Evolutionary conservation across 2,888 invertebrate genomes (phyloP), one percentile per base, ranked within the genome.

Genomic region (Serripes groenlandicus): DNA sequence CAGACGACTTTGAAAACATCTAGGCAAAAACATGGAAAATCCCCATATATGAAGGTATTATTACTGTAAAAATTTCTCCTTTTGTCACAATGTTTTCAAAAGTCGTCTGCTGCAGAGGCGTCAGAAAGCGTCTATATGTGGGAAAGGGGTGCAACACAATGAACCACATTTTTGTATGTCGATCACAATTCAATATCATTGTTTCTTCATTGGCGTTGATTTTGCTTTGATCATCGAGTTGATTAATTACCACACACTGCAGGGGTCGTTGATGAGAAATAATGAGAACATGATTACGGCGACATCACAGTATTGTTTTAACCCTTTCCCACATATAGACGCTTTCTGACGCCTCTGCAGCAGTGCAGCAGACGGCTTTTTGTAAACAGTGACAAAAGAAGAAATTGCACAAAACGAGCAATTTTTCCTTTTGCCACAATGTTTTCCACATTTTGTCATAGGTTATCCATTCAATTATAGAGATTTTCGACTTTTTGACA

Each of bases 171-270:
- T n/a, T n/a, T n/a, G n/a, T n/a, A n/a, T n/a, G n/a, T n/a, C n/a
- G n/a, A n/a, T n/a, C n/a, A n/a, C n/a, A n/a, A n/a, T n/a, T n/a
- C 49, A 21, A 21, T 49, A 21, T 49, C 49, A 42, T 66, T 66
- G 66, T 66, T 66, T 66, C 66, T 66, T 23, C 42, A 42, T 66
- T 66, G 37, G 66, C 32, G 42, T 34, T 34, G 42, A 42, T 37
- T 66, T 28, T 42, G 42, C 66, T 66, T 66, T 66, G 66, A 66
- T 66, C 66, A 66, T 37, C 42, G 66, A 26, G 28, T 42, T 66
- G 66, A 37, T 42, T 66, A 66, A 66, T 66, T 66, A 26, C 66
- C 66, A 42, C 42, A 37, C 66, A 66, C 66, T 18, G 42, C n/a
- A 11, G 37, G 66, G 66, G 66, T 66, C 66, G 66, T 35, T 9